These are phyloP conservation scores for Macrophya alboannulata DNA, from an alignment of 2,888 invertebrate genomes.

Conservation along the genomic window DNA sequence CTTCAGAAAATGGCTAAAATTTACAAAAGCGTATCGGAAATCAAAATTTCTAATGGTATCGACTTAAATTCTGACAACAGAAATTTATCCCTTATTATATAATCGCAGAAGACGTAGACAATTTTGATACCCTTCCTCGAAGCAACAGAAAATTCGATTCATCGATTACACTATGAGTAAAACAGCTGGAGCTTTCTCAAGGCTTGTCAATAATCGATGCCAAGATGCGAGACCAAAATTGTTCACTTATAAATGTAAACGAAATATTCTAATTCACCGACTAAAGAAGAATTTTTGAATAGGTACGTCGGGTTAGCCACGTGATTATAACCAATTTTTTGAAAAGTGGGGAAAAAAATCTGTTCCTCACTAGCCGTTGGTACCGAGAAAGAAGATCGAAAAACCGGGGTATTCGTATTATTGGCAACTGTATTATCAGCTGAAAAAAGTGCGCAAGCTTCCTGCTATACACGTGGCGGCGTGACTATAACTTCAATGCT, in stretches of 20 bases:
- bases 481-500: constrained; percentile 19
- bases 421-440: constrained; percentile 55
- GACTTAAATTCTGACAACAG: neutral
- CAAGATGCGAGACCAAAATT: neutral
- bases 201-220: neutral
- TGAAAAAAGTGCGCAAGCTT: constrained; percentile 42
- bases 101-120: neutral
- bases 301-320: neutral
- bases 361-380: constrained; percentile 31
- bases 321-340: neutral
- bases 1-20: neutral
- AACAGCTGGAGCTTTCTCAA: no score
- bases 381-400: constrained; percentile 13
- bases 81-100: neutral
- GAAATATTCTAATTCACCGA: neutral
- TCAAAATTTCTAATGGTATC: neutral
- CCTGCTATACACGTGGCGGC: constrained; percentile 38
- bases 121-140: neutral
- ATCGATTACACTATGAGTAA: no score
- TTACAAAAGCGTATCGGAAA: neutral
- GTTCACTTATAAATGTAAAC: neutral
- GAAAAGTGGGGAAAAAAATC: neutral
- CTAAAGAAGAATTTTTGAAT: neutral
- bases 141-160: neutral
- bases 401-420: constrained; percentile 26